phyloP scores from a whole-genome alignment of 2,797 vertebrate genomes.

The Potorous gilbertii region DNA sequence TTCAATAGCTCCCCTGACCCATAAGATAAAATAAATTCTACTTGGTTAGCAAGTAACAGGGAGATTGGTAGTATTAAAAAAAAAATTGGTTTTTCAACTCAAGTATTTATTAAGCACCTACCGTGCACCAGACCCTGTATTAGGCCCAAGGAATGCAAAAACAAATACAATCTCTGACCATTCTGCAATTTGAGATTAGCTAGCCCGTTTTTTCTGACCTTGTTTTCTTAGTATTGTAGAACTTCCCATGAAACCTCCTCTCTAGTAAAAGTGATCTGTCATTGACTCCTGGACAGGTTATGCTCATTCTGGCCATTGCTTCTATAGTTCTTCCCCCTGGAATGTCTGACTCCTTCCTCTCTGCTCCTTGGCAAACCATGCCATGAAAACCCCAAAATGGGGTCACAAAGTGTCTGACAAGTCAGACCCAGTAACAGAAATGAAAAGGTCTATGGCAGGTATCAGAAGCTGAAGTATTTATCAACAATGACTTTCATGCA shows the following conservation, averaged over 20 bases:
- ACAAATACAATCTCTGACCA: background rate
- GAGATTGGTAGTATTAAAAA: background rate
- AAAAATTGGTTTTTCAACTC: background rate
- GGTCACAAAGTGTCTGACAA: too few relatives aligned
- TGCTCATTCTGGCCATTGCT: background rate
- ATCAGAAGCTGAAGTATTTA: background rate
- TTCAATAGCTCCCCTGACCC: background rate
- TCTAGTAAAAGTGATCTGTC: background rate
- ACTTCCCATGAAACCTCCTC: background rate
- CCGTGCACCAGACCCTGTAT: accelerated
- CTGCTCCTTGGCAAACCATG: too few relatives aligned
- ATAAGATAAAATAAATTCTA: background rate
- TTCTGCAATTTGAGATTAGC: background rate
- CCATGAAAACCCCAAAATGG: too few relatives aligned
- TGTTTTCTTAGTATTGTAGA: background rate
- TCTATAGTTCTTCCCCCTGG: background rate
- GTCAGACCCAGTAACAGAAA: too few relatives aligned
- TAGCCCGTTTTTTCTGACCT: background rate
- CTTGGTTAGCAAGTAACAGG: background rate
- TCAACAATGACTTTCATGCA: background rate
- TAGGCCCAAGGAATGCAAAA: background rate
- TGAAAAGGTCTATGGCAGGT: background rate
- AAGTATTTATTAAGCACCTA: background rate
- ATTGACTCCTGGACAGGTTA: background rate
- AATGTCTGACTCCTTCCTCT: background rate